These are phyloP conservation scores for Grallaria varia DNA, from an alignment of 2,113 vertebrate species.

Conservation along the genomic window DNA sequence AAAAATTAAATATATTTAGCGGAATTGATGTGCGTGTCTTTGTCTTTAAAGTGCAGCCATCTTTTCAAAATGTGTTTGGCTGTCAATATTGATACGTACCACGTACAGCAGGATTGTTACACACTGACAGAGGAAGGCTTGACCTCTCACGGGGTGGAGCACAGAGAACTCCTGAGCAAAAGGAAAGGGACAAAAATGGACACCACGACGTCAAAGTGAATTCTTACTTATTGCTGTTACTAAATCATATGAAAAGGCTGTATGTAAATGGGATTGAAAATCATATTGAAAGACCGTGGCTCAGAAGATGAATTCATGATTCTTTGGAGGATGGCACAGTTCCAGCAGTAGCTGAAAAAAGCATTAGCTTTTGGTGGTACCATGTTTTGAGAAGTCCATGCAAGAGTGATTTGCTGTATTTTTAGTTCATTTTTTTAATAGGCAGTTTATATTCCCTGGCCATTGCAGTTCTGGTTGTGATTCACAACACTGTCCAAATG, in stretches of 20 bases:
- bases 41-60: background rate
- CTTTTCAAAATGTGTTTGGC: background rate
- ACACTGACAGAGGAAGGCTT: background rate
- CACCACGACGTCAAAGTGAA: background rate
- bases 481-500: background rate
- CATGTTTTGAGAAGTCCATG: background rate
- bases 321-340: background rate
- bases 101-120: background rate
- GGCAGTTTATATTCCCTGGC: background rate
- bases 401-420: background rate
- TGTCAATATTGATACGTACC: background rate
- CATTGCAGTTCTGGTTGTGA: background rate
- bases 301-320: background rate
- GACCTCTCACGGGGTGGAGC: background rate
- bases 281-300: background rate
- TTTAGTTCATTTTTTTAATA: slow-evolving; percentile 8
- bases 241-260: background rate
- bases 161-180: background rate
- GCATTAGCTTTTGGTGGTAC: background rate
- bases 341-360: background rate
- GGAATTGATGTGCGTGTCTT: background rate
- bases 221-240: background rate
- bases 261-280: background rate
- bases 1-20: background rate
- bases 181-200: background rate